These are phyloP conservation scores for Drosophila chauvacae DNA, from an alignment of 1,140 invertebrate genomes.

Conservation along the genomic window DNA sequence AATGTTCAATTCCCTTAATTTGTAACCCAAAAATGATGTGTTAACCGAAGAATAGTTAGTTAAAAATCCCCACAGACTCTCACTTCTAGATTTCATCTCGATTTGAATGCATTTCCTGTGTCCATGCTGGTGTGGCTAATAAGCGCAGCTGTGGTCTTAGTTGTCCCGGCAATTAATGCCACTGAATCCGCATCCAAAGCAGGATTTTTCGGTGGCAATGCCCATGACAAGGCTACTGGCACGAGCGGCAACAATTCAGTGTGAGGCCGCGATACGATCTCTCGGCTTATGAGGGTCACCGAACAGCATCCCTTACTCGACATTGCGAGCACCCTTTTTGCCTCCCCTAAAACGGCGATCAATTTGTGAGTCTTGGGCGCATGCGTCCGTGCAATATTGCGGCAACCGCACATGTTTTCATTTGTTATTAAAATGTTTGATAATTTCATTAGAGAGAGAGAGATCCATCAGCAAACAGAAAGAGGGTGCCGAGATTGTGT, in stretches of 20 bases:
- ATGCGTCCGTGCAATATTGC: constrained; percentile 73
- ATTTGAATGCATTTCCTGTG: constrained; percentile 6
- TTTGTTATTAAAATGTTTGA: constrained; percentile 85
- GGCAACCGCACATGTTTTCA: constrained; percentile 84
- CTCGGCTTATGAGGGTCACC: constrained; percentile 45
- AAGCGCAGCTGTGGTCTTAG: constrained; percentile 43
- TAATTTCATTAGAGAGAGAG: constrained; percentile 81
- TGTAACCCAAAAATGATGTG: neutral
- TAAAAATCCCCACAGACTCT: constrained; percentile 4
- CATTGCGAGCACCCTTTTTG: constrained; percentile 35
- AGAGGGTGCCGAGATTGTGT: constrained; percentile 50
- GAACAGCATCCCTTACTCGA: constrained; percentile 39
- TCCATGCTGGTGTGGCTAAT: constrained; percentile 64
- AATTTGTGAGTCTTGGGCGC: constrained; percentile 53
- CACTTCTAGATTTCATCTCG: neutral
- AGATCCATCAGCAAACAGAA: constrained; percentile 72
- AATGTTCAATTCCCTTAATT: neutral
- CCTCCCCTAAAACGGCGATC: constrained; percentile 21
- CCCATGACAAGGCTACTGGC: constrained; percentile 66
- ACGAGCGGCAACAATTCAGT: constrained; percentile 55
- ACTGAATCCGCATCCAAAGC: constrained; percentile 24
- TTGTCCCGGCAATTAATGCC: constrained; percentile 44
- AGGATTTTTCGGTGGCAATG: constrained; percentile 40
- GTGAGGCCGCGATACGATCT: constrained; percentile 52
- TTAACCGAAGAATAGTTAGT: constrained; percentile 1